Base-by-base conservation (phyloP, 2,113 vertebrate species). In the Anolis carolinensis region DNA sequence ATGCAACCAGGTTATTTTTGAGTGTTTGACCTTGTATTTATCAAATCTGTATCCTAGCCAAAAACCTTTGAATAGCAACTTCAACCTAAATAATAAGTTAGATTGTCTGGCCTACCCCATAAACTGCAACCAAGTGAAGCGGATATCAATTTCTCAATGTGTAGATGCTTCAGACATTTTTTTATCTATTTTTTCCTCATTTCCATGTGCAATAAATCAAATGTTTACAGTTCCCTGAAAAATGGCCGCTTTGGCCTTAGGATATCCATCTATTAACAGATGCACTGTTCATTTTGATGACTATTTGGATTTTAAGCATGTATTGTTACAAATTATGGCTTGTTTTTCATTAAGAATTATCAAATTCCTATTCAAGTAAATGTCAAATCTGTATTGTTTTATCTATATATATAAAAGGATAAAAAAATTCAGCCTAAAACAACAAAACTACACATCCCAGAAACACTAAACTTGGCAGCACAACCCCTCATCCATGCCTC, bases 141-240 rank as follows among this genome's bases (percentile, higher is more conserved):
- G 44, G 71, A 72, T 7, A 59, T 82, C n/a, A 21, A 79, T 13
- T 32, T 2, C 76, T n/a, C 50, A 68, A 36, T 50, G 27, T 50
- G 39, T 50, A 68, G 39, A 27, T n/a, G 67, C 63, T 23, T 10
- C 36, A 23, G 50, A 65, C 20, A 44, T 74, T 74, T 74, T 73
- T 3, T 44, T 23, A 59, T 1, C 14, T 59, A 59, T 18, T 18
- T 59, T 16, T 48, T 65, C 72, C 32, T 63, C 55, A 63, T 63
- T 83, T 83, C 55, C 4, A 44, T n/a, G 36, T 65, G 48, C n/a
- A 84, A 75, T 84, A 84, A 84, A 75, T 55, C 39, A 72, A 9
- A n/a, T 18, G 59, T 59, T 44, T 75, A 83, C 55, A 48, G 55
- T 84, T 84, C 75, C 25, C 27, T 84, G 25, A n/a, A 32, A 63